phyloP scores from a whole-genome alignment of 1,140 invertebrate species.

The Pogonus chalceus region DNA sequence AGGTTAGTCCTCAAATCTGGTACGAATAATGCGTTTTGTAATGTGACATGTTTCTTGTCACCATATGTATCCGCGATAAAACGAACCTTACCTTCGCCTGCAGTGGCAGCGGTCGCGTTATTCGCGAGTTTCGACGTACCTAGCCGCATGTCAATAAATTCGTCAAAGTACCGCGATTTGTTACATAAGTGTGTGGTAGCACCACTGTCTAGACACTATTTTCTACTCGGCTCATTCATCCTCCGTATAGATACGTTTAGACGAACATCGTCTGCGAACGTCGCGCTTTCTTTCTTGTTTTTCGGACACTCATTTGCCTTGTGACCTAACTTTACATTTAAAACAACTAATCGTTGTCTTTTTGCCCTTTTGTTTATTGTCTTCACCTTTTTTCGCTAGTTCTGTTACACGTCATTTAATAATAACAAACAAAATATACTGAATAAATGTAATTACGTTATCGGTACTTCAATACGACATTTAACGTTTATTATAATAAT shows the following conservation, averaged over 20 bases:
- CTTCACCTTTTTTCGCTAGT: background rate
- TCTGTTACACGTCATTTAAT: background rate
- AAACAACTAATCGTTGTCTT: background rate
- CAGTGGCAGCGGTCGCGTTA: background rate
- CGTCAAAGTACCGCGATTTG: background rate
- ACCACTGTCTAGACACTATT: background rate
- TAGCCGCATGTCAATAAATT: background rate
- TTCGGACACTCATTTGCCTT: constrained; percentile 1
- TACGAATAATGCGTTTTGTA: constrained; percentile 9
- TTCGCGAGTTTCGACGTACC: background rate
- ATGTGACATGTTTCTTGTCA: background rate
- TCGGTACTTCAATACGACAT: too few species aligned
- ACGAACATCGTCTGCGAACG: background rate
- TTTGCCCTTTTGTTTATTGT: background rate
- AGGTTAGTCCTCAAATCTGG: constrained; percentile 11
- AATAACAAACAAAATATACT: too few species aligned
- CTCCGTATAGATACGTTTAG: background rate
- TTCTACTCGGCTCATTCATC: background rate
- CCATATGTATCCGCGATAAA: background rate
- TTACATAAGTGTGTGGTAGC: background rate
- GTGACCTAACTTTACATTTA: constrained; percentile 10
- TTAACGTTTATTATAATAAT: too few species aligned
- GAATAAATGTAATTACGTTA: too few species aligned
- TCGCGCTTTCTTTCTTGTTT: background rate
- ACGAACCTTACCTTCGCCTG: background rate